These are phyloP conservation scores for Pemphredon lugubris DNA, from an alignment of 2,888 invertebrate species.

Conservation along the genomic window DNA sequence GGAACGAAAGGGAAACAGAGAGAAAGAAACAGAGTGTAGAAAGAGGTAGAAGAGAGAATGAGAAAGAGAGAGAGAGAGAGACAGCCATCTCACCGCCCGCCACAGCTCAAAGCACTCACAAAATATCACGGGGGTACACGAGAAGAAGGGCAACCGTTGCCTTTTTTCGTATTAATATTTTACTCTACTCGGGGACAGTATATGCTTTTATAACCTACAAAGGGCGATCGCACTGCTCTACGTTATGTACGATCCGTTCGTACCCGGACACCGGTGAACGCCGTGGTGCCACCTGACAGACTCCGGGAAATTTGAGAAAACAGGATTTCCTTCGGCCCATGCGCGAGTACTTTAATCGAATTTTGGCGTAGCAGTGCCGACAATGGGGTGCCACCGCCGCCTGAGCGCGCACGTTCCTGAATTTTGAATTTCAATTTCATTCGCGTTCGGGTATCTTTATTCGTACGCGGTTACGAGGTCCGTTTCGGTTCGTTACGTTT, in stretches of 20 bases:
- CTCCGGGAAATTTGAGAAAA: conserved; percentile 77
- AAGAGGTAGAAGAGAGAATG: conserved; percentile 27
- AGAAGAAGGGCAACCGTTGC: conserved; percentile 52
- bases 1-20: conserved; percentile 6
- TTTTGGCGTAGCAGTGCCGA: conserved; percentile 70
- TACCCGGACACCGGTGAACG: conserved; percentile 63
- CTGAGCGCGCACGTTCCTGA: conserved; percentile 22
- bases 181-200: conserved; percentile 38
- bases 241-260: conserved; percentile 43
- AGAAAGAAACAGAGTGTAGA: conserved; percentile 29
- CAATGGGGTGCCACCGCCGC: conserved; percentile 62
- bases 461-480: too few species aligned
- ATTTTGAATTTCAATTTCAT: background rate
- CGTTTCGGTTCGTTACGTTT: background rate
- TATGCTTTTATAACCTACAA: conserved; percentile 70
- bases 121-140: conserved; percentile 61
- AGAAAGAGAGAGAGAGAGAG: conserved; percentile 62
- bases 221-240: conserved; percentile 57
- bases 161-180: conserved; percentile 37
- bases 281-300: conserved; percentile 79
- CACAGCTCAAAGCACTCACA: conserved; percentile 70
- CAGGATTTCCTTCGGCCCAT: conserved; percentile 74
- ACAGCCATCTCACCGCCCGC: conserved; percentile 75
- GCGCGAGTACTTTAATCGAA: conserved; percentile 77
- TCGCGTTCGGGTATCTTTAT: too few species aligned